These are phyloP conservation scores for Platichthys stellatus DNA, from an alignment of 2,113 vertebrate species.

Conservation along the genomic window DNA sequence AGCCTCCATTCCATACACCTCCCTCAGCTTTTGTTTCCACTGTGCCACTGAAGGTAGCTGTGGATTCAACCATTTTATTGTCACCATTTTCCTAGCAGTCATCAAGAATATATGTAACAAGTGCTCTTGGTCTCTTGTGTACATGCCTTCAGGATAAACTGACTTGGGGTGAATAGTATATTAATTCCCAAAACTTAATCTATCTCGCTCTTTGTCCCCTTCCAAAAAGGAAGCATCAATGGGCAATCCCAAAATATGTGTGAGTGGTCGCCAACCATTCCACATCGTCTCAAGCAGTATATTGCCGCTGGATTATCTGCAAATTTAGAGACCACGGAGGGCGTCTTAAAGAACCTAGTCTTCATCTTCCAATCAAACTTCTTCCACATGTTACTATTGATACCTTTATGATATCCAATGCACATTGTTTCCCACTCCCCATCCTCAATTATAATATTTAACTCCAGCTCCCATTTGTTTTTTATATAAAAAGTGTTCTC, in stretches of 20 bases:
- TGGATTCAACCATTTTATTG: background rate
- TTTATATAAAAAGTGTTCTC: background rate
- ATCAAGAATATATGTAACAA: background rate
- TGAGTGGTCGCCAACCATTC: background rate
- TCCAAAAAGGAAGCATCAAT: background rate
- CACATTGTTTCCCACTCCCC: slow-evolving; percentile 2
- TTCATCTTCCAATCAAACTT: slow-evolving; percentile 19
- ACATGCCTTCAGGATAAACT: background rate
- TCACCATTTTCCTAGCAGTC: background rate
- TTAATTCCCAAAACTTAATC: slow-evolving; percentile 1
- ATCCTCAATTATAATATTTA: background rate
- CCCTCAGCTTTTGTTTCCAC: too few species aligned
- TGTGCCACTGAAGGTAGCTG: background rate
- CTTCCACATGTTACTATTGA: slow-evolving; percentile 12
- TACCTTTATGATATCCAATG: slow-evolving; percentile 6
- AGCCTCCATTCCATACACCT: too few species aligned
- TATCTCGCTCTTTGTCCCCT: background rate
- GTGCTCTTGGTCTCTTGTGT: background rate
- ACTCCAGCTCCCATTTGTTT: background rate
- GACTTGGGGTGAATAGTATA: background rate
- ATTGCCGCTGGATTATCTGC: background rate
- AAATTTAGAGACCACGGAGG: too few species aligned
- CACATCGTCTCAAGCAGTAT: background rate
- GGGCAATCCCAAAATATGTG: slow-evolving; percentile 3
- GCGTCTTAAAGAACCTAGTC: background rate